Evolutionary conservation across 2,113 vertebrate species (phyloP).

Genomic region (Bufo gargarizans): DNA sequence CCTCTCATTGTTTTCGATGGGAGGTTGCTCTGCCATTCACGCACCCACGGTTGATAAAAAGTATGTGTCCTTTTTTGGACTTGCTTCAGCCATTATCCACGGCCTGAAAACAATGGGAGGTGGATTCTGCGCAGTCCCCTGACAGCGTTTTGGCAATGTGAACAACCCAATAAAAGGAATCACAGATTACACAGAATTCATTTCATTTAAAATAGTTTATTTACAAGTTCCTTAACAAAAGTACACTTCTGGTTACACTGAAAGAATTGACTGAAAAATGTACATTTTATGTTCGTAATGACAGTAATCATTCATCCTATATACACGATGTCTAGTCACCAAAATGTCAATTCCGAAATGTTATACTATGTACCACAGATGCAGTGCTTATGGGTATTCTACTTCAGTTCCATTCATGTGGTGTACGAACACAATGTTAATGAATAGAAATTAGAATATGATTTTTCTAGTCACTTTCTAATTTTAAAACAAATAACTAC

Average conservation of each 20-base stretch:
- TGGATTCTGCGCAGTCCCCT: too few species aligned
- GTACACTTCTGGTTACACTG: conserved; percentile 56
- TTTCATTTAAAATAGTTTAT: conserved; percentile 55
- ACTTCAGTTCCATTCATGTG: not conserved
- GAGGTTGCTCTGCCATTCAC: too few species aligned
- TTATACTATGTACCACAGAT: conserved; percentile 13
- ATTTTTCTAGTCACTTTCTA: conserved; percentile 3
- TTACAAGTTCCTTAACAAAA: conserved; percentile 58
- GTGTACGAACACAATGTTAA: not conserved
- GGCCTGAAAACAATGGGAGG: too few species aligned
- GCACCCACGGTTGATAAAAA: too few species aligned
- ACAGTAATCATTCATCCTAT: conserved; percentile 39
- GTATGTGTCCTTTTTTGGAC: too few species aligned
- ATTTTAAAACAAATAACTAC: not conserved
- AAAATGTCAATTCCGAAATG: conserved; percentile 2
- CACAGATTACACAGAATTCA: not conserved
- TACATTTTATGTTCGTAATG: conserved; percentile 52
- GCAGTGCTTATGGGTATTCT: not conserved
- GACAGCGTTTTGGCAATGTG: too few species aligned
- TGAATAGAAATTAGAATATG: not conserved
- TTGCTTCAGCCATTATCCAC: too few species aligned
- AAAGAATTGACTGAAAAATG: conserved; percentile 49
- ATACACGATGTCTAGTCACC: conserved; percentile 32
- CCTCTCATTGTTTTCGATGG: too few species aligned
- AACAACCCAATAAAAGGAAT: not conserved